Evolutionary conservation across 2,113 vertebrate genomes (phyloP).

Genomic region (Australoheros scitulus): DNA sequence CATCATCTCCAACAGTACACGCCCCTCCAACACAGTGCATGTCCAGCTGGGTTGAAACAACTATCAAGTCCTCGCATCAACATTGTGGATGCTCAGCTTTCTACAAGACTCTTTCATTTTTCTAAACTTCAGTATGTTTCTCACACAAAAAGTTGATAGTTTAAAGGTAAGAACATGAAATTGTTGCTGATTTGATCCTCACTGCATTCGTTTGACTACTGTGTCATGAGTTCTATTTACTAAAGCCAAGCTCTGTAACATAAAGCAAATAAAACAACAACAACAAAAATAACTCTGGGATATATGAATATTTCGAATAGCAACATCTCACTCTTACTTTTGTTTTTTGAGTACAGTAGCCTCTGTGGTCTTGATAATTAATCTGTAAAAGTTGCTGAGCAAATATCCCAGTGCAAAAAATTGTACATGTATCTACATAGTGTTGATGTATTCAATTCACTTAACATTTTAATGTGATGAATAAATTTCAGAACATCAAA

Average conservation of each 20-base stretch:
- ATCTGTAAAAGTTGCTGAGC: constrained; percentile 59
- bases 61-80: constrained; percentile 21
- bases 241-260: constrained; percentile 53
- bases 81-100: constrained; percentile 38
- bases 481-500: constrained; percentile 63
- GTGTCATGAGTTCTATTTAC: constrained; percentile 48
- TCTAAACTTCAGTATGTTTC: constrained; percentile 34
- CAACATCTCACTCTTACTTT: constrained; percentile 59
- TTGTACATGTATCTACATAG: constrained; percentile 69
- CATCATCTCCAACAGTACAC: constrained; percentile 40
- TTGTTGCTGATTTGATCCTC: constrained; percentile 42
- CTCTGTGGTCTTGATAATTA: constrained; percentile 71
- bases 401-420: constrained; percentile 55
- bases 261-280: not conserved
- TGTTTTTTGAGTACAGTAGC: constrained; percentile 70
- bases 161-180: constrained; percentile 48
- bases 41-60: constrained; percentile 47
- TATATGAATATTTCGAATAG: constrained; percentile 66
- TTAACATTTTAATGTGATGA: constrained; percentile 62
- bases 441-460: constrained; percentile 61
- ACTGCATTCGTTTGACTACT: constrained; percentile 41
- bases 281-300: not conserved
- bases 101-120: constrained; percentile 32
- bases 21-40: constrained; percentile 51
- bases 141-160: constrained; percentile 41